Evolutionary conservation across 2,113 vertebrate species (phyloP), one percentile per base, ranked within the genome.

Genomic region (Lethenteron reissneri): DNA sequence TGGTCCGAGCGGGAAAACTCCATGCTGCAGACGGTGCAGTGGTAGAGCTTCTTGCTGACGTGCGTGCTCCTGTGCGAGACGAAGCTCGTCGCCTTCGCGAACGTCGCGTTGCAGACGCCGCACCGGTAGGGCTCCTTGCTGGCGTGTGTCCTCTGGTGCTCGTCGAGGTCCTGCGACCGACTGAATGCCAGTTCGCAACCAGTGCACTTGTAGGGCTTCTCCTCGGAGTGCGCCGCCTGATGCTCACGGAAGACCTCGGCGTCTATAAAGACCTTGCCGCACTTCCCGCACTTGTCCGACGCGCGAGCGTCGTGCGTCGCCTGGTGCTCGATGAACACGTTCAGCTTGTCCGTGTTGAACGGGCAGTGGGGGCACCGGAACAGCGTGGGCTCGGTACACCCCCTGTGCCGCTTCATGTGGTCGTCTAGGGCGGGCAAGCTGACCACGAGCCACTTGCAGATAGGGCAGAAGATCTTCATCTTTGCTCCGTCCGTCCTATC

Each of bases 131-230:
- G 64, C n/a, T 25, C n/a, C 25, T 68, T 25, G n/a, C 64, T 25
- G n/a, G 64, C 25, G 64, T 68, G 64, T n/a, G 25, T 11, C 64
- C 64, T 68, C 64, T 17, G n/a, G 25, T 68, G 64, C n/a, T 17
- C 64, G n/a, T 68, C 64, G 9, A 68, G 64, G 64, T 68, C 64
- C n/a, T 25, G n/a, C n/a, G 64, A 68, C 64, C 64, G 64, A 17
- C n/a, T 25, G 25, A 68, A 68, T 68, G 64, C 64, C 64, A 17
- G n/a, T 10, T 68, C 25, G 64, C 64, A 68, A 10, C n/a, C 64
- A 68, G 64, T 17, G 64, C 64, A 68, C 11, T 11, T 11, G 64
- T 17, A 68, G n/a, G 64, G 64, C 64, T 68, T 68, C 64, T 68
- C 64, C 64, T 10, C 64, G 9, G 64, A 17, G 64, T 68, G 64